These are phyloP conservation scores for Pheosia gnoma DNA, from an alignment of 2,888 invertebrate genomes.

Conservation along the genomic window DNA sequence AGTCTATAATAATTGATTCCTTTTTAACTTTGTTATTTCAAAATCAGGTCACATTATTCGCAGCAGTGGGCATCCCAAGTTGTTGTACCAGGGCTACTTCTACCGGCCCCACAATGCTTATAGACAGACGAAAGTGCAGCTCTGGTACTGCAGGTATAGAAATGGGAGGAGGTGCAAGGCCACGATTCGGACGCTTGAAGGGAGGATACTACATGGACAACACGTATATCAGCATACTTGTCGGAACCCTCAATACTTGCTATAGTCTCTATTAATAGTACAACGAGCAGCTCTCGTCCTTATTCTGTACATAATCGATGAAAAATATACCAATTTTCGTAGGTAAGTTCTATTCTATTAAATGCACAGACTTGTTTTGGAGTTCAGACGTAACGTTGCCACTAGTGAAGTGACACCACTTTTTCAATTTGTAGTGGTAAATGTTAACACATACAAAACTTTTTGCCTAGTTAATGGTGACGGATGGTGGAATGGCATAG, in stretches of 20 bases:
- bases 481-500: no score
- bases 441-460: no score
- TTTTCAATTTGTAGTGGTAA: no score
- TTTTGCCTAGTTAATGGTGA: no score
- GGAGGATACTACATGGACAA: slow-evolving; percentile 11
- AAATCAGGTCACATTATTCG: slow-evolving; percentile 29
- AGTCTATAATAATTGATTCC: neutral
- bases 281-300: no score
- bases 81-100: slow-evolving; percentile 51
- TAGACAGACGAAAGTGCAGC: slow-evolving; percentile 45
- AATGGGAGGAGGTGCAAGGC: slow-evolving; percentile 29
- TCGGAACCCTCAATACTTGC: slow-evolving; percentile 3
- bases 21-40: slow-evolving; percentile 5
- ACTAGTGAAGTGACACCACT: no score
- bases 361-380: no score
- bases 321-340: no score
- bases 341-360: no score
- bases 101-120: slow-evolving; percentile 62
- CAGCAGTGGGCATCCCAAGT: slow-evolving; percentile 51
- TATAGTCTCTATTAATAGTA: neutral
- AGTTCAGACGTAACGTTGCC: no score
- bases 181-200: slow-evolving; percentile 34
- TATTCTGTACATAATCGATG: no score
- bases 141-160: slow-evolving; percentile 59
- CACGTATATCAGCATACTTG: slow-evolving; percentile 23